Evolutionary conservation across 2,113 vertebrate genomes (phyloP), one percentile per base, ranked within the genome.

Genomic region (Harpagus bidentatus): DNA sequence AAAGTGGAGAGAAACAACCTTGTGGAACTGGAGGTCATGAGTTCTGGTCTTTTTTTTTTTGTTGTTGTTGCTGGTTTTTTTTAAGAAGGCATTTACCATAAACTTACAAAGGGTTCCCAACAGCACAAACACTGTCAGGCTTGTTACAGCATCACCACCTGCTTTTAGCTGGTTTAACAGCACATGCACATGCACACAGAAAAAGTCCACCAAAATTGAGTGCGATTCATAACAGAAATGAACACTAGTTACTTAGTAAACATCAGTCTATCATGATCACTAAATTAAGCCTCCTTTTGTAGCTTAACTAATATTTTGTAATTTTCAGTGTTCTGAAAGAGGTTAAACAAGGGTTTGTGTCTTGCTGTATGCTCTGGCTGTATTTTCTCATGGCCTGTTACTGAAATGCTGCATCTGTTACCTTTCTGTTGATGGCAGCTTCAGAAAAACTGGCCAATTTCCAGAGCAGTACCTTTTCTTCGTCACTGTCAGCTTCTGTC

Each of bases 401-500:
- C 34, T 52, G 76, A 91, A 84, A 55, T 47, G 16, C 22, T 48
- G 62, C 21, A 21, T 92, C 83, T 85, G 58, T 91, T 96, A 36
- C 86, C 45, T 86, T 36, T 69, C 92, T 81, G 66, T 42, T 85
- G 91, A 90, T 53, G 56, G 67, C 93, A 93, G 90, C 47, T 73
- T 91, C 50, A 77, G 72, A 70, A 78, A 74, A 81, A 7, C 48
- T 85, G 91, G 88, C 93, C 62, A 15, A 2, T 58, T 88, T 92
- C 79, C 93, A 95, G 71, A 74, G 56, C 93, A 26, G 70, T 23
- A 19, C 63, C 94, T 95, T 96, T 91, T 88, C 84, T 93, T 96
- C 38, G 47, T 96, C 88, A 86, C 85, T 96, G 91, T 97, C 96
- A 94, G 61, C 48, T 88, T 65, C 65, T 95, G 79, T 93, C 85